Base-by-base conservation (phyloP, 2,797 vertebrate genomes). In the Rachycentron canadum region DNA sequence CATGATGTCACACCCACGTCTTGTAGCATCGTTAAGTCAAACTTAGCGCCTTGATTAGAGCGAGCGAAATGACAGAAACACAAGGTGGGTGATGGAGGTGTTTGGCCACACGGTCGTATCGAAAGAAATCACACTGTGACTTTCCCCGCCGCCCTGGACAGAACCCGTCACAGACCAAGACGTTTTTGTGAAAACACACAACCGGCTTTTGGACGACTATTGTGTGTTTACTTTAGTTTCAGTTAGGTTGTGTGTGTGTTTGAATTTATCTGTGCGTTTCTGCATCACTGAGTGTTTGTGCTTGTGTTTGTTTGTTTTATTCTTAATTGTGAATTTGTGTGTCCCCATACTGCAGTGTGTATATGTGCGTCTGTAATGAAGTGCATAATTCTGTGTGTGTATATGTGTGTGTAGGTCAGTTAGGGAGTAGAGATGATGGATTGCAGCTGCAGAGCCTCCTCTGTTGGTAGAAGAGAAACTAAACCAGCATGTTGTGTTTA, bases 381-480 rank as follows among this genome's bases (percentile, higher is more conserved):
- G 25, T 63, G 26, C 45, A 10, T 40, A 25, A 58, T 9, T 32
- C 23, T 55, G 12, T 66, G 10, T 75, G 12, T 58, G 61, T 53
- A n/a, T 64, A 69, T 40, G 50, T 8, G 10, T 77, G 10, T 68
- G 61, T 85, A 78, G 84, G 72, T 83, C 71, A 43, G 82, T 89
- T 80, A 64, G 76, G 47, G 82, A 84, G 79, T 76, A 86, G 83
- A 84, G 77, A 91, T 91, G 89, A 91, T 88, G 88, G 88, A 89
- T 89, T 66, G 69, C 80, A 77, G 78, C 88, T 86, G 86, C 86
- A 88, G 80, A 77, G 79, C 23, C 2, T n/a, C 76, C 38, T 50
- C 82, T 66, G 82, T 73, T 73, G 69, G 84, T 52, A 26, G 71
- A 74, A 61, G 47, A 74, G 73, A 68, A 83, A 78, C 83, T 59